Evolutionary conservation across 2,113 vertebrate species (phyloP).

Genomic region (Ceyx cyanopectus): DNA sequence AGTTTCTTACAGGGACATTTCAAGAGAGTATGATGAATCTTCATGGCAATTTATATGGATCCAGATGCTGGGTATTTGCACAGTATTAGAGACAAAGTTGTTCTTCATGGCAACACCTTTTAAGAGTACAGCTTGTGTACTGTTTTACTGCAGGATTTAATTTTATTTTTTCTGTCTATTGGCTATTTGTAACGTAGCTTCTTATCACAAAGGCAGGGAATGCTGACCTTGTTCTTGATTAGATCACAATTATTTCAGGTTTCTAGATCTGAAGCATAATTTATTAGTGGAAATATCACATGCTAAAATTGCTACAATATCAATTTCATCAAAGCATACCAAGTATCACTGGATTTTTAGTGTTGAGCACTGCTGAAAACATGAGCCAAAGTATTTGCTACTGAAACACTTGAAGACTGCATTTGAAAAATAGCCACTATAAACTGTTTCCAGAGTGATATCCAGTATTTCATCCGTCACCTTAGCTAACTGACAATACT

Average conservation of each 20-base stretch:
- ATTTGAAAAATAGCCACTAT: background rate
- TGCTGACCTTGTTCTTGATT: background rate
- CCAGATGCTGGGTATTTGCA: background rate
- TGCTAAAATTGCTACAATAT: background rate
- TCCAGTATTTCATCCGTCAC: background rate
- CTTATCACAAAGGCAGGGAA: background rate
- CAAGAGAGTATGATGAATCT: constrained; percentile 19
- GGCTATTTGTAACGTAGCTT: background rate
- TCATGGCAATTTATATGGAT: background rate
- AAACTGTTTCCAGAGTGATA: background rate
- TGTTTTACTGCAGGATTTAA: background rate
- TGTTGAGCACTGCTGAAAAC: background rate
- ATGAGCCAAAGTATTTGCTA: background rate
- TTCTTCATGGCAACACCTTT: background rate
- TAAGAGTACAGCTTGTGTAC: background rate
- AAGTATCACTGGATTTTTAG: background rate
- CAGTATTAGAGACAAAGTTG: background rate
- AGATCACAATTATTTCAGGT: background rate
- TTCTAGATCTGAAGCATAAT: background rate
- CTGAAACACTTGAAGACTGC: background rate
- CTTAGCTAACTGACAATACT: rapidly evolving
- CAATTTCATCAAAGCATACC: background rate
- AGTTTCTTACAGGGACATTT: background rate
- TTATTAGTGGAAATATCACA: background rate
- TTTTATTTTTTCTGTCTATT: background rate